phyloP scores from a whole-genome alignment of 2,797 vertebrate genomes.

The Pterois miles region DNA sequence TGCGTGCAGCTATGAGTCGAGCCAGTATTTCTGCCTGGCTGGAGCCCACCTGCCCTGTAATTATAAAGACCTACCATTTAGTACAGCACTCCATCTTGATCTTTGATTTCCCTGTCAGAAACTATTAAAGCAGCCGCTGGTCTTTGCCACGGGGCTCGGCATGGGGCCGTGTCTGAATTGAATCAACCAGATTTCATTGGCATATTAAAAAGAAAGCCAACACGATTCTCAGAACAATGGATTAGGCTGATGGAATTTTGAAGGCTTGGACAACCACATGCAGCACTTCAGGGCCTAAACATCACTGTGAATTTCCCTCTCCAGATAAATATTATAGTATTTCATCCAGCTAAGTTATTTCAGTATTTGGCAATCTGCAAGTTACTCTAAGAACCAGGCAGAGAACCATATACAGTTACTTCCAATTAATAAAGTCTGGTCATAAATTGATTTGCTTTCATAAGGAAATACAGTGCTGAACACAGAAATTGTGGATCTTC shows the following conservation, averaged over 20 bases:
- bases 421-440: constrained; percentile 27
- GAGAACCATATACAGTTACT: constrained; percentile 11
- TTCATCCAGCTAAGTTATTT: constrained; percentile 10
- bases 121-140: constrained; percentile 70
- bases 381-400: constrained; percentile 1
- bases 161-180: constrained; percentile 61
- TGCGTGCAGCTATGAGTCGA: constrained; percentile 55
- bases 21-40: constrained; percentile 70
- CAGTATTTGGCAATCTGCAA: constrained; percentile 8
- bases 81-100: constrained; percentile 72
- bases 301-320: neutral
- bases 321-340: constrained; percentile 17
- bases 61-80: constrained; percentile 81
- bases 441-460: constrained; percentile 46
- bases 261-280: constrained; percentile 40
- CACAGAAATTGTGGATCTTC: constrained; percentile 30
- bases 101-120: constrained; percentile 82
- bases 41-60: constrained; percentile 79
- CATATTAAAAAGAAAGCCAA: constrained; percentile 67
- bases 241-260: constrained; percentile 27
- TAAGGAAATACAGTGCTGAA: constrained; percentile 44
- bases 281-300: constrained; percentile 1
- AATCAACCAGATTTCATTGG: constrained; percentile 69
- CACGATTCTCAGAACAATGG: constrained; percentile 40
- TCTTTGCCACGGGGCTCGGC: constrained; percentile 54